These are phyloP conservation scores for Typhlichthys eigenmanni DNA, from an alignment of 2,797 vertebrate genomes.

Conservation along the genomic window DNA sequence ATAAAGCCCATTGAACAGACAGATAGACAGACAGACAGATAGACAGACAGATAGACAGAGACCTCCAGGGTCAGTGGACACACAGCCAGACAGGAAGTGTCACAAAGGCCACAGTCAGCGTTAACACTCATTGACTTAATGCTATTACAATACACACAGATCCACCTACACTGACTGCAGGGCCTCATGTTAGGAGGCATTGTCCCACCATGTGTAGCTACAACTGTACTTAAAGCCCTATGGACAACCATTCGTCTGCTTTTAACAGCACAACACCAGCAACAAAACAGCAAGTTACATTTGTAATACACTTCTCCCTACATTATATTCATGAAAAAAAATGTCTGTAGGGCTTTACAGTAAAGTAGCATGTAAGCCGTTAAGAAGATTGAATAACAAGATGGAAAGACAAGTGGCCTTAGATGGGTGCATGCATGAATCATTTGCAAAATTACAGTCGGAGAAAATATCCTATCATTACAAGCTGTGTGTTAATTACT, in stretches of 20 bases:
- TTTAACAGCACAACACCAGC: too few species aligned
- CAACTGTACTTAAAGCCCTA: background rate
- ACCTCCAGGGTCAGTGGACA: constrained; percentile 24
- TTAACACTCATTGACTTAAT: constrained; percentile 24
- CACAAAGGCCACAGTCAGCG: constrained; percentile 58
- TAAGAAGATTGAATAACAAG: constrained; percentile 13
- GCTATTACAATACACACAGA: constrained; percentile 10
- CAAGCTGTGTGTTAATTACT: constrained; percentile 33
- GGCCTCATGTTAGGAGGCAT: constrained; percentile 10
- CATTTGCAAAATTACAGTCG: constrained; percentile 49
- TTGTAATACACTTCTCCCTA: background rate
- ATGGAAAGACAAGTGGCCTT: constrained; percentile 21
- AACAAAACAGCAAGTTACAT: background rate
- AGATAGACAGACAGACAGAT: constrained; percentile 3
- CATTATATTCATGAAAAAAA: constrained; percentile 1
- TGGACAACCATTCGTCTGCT: background rate
- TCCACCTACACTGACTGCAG: constrained; percentile 3
- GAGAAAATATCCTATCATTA: constrained; percentile 52
- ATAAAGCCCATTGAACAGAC: too few species aligned
- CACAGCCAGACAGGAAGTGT: constrained; percentile 55
- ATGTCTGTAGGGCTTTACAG: background rate
- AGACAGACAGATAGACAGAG: constrained; percentile 26
- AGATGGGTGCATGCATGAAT: constrained; percentile 48
- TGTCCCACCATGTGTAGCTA: constrained; percentile 7
- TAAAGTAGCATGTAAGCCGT: constrained; percentile 8